Base-by-base conservation (phyloP, 2,797 vertebrate species). In the Rhodeus uyekii region DNA sequence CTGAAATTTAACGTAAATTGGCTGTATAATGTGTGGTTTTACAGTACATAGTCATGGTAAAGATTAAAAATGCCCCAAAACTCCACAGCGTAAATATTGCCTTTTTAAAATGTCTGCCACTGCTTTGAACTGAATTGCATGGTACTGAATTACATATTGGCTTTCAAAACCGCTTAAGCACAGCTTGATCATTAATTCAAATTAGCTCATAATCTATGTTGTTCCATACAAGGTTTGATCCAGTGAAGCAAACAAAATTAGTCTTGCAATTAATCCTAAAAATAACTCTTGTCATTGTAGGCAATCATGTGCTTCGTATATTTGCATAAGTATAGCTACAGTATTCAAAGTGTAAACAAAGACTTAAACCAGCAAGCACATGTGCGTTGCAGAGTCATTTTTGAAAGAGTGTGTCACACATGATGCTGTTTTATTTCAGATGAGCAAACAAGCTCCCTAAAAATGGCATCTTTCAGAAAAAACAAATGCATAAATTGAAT, bases 201-300 rank as follows among this genome's bases (percentile, higher is more conserved):
- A 76, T 61, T 61, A 76, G 39, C 24, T 34, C 0, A 0, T n/a
- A 72, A 34, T 50, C 69, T 72, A 34, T 1, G 1, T 50, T 34
- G 44, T 50, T 72, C 29, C 69, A 72, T 50, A 14, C 29, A 5
- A 29, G 16, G 36, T 60, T 29, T 61, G 27, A 63, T 76, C 39
- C 38, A 63, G 58, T 76, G 18, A 22, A 63, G 55, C 74, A 63
- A 58, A 27, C n/a, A 46, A 34, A 76, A 76, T 76, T 34, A 48
- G 58, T 34, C 24, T 46, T 61, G 75, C 75, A 76, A 76, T 63
- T 76, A 46, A 63, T 46, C 75, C 58, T n/a, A 12, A 46, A 63
- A 63, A 63, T 63, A 76, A 46, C 75, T 46, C 38, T n/a, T n/a
- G 18, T 27, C 36, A 60, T 76, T 60, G 14, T 29, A 42, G 58